Evolutionary conservation across 2,113 vertebrate genomes (phyloP).

Genomic region (Brachypodius melanocephalos): DNA sequence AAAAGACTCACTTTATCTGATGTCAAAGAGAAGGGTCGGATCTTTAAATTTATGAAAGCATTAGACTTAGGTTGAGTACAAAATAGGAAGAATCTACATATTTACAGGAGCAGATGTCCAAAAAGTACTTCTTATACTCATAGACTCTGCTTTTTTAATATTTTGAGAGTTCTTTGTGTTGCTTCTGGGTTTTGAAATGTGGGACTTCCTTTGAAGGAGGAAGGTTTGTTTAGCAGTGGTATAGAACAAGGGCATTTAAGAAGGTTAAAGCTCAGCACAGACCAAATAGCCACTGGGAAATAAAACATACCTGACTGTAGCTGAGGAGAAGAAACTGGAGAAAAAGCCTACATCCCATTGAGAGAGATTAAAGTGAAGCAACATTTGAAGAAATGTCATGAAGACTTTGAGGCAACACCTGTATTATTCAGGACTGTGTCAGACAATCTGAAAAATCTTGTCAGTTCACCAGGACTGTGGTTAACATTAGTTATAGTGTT

Average conservation of each 20-base stretch:
- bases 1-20: background rate
- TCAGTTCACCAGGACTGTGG: background rate
- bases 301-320: background rate
- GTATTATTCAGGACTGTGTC: background rate
- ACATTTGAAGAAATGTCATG: background rate
- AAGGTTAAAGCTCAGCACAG: background rate
- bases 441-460: background rate
- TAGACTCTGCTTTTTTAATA: background rate
- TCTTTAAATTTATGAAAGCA: background rate
- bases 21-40: background rate
- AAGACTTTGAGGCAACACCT: background rate
- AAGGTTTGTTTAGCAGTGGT: background rate
- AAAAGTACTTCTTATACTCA: background rate
- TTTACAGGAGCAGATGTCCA: background rate
- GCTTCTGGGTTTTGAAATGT: background rate
- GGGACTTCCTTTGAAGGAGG: background rate
- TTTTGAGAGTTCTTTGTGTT: background rate
- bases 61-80: background rate
- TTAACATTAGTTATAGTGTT: background rate
- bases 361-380: background rate
- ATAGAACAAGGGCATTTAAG: background rate
- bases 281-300: background rate
- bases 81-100: background rate
- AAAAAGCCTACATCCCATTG: background rate
- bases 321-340: background rate